These are phyloP conservation scores for Microctonus hyperodae DNA, from an alignment of 2,888 invertebrate species.

Conservation along the genomic window DNA sequence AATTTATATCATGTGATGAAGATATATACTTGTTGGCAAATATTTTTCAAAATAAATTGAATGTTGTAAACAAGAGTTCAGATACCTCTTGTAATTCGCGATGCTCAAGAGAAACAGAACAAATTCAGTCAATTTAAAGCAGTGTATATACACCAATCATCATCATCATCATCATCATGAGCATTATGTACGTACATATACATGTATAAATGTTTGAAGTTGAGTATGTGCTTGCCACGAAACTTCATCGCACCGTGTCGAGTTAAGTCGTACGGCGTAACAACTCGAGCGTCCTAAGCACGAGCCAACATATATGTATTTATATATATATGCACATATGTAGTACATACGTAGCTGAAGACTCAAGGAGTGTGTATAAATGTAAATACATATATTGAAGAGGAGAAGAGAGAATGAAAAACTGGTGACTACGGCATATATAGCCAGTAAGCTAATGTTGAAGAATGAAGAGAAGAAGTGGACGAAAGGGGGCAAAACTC, in stretches of 20 bases:
- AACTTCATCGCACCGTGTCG: conserved; percentile 37
- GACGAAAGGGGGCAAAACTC: conserved; percentile 9
- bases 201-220: conserved; percentile 12
- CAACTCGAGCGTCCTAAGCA: conserved; percentile 46
- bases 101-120: background rate
- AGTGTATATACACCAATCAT: background rate
- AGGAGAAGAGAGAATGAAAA: background rate
- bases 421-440: background rate
- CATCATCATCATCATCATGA: background rate
- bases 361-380: background rate
- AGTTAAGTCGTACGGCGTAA: conserved; percentile 42
- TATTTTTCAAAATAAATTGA: background rate
- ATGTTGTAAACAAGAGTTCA: conserved; percentile 3
- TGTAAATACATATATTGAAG: background rate
- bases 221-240: conserved; percentile 17
- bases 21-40: background rate
- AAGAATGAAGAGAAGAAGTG: background rate
- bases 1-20: background rate
- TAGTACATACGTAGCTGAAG: background rate
- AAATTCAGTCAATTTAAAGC: background rate
- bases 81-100: conserved; percentile 10
- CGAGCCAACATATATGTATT: conserved; percentile 12
- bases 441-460: background rate
- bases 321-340: too few species aligned
- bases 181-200: background rate